phyloP scores from a whole-genome alignment of 2,797 vertebrate genomes.

The Sorex maritimensis region DNA sequence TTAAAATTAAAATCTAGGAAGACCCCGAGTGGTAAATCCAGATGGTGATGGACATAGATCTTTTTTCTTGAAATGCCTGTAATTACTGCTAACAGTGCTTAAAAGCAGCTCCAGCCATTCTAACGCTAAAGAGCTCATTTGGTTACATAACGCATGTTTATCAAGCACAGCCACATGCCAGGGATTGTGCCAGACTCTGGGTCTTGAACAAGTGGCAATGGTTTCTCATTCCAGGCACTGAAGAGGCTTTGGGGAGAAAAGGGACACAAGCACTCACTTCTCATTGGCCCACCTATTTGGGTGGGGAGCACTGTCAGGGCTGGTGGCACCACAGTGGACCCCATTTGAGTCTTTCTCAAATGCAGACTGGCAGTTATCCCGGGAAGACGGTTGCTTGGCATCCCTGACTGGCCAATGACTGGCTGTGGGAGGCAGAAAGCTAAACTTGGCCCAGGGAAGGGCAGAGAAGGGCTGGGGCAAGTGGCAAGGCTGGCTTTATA shows the following conservation, averaged over 20 bases:
- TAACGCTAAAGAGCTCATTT: constrained; percentile 6
- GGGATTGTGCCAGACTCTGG: background rate
- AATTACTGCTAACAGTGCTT: constrained; percentile 10
- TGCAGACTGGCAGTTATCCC: too few relatives aligned
- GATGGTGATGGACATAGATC: background rate
- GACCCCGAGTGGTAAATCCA: background rate
- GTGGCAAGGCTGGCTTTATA: background rate
- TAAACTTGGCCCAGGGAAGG: too few relatives aligned
- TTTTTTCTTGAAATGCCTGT: background rate
- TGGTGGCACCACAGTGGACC: too few relatives aligned
- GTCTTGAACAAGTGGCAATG: background rate
- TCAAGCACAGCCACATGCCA: background rate
- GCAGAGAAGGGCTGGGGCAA: too few relatives aligned
- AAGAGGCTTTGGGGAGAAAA: background rate
- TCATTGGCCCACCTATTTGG: background rate
- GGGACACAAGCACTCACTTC: background rate
- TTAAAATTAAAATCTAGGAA: too few relatives aligned
- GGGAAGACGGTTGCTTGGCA: too few relatives aligned
- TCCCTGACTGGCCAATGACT: too few relatives aligned
- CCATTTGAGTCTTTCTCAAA: too few relatives aligned
- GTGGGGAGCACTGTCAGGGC: too few relatives aligned
- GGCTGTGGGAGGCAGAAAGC: too few relatives aligned
- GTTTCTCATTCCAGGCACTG: background rate
- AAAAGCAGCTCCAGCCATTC: background rate
- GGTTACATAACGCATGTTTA: background rate